Evolutionary conservation across 2,888 invertebrate species (phyloP).

Genomic region (Drosophila rubida): DNA sequence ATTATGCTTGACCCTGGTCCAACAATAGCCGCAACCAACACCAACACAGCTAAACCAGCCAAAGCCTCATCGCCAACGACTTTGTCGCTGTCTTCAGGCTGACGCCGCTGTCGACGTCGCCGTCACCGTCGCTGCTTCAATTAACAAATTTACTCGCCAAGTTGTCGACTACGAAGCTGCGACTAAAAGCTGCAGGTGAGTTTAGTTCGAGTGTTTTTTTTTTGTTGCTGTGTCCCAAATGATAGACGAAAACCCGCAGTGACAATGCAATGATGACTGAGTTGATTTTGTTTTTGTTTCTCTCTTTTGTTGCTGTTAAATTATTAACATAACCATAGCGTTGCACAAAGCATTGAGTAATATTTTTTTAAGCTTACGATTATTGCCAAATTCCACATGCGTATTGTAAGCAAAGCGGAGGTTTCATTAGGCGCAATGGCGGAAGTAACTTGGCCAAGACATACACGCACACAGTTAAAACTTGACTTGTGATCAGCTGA

Average conservation of each 20-base stretch:
- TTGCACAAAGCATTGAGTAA: slow-evolving; percentile 46
- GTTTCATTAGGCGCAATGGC: slow-evolving; percentile 34
- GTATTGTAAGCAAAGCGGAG: slow-evolving; percentile 16
- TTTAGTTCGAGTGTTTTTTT: slow-evolving; percentile 29
- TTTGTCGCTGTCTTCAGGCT: slow-evolving; percentile 63
- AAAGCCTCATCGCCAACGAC: slow-evolving; percentile 39
- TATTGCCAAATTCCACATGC: slow-evolving; percentile 51
- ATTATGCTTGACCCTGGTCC: slow-evolving; percentile 81
- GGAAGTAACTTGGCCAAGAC: slow-evolving; percentile 31
- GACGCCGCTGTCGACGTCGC: slow-evolving; percentile 31
- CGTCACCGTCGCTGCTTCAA: slow-evolving; percentile 49
- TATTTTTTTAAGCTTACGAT: slow-evolving; percentile 27
- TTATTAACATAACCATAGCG: slow-evolving; percentile 56
- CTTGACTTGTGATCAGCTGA: slow-evolving; percentile 29
- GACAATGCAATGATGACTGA: slow-evolving; percentile 55
- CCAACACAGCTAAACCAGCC: slow-evolving; percentile 16
- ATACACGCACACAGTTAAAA: neutral
- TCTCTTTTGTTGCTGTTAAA: slow-evolving; percentile 23
- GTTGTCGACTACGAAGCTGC: slow-evolving; percentile 28
- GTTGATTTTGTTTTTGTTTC: slow-evolving; percentile 15
- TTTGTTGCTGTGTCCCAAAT: slow-evolving; percentile 3
- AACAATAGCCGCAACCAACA: slow-evolving; percentile 62
- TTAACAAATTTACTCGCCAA: slow-evolving; percentile 61
- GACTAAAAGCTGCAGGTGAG: slow-evolving; percentile 64
- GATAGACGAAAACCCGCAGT: slow-evolving; percentile 14